Evolutionary conservation across 2,797 vertebrate species (phyloP).

Genomic region (Otolemur crassicaudatus): DNA sequence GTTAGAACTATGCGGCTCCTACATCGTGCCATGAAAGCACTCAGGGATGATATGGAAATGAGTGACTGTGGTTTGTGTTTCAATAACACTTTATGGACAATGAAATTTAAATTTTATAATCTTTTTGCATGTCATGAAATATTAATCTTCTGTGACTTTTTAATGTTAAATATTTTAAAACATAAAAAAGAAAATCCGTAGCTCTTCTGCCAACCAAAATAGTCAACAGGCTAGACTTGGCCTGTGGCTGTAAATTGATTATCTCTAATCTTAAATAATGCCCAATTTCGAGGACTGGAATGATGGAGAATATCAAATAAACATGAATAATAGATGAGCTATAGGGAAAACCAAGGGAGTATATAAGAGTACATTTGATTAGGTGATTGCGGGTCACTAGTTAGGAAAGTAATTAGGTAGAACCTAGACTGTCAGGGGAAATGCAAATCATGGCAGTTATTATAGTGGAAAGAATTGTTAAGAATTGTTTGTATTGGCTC

Average conservation of each 20-base stretch:
- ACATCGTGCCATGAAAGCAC: not conserved
- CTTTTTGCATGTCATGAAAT: not conserved
- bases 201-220: not conserved
- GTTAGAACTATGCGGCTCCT: not conserved
- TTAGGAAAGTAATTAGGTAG: not conserved
- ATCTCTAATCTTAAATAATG: not conserved
- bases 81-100: not conserved
- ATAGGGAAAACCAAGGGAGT: not conserved
- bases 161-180: slow-evolving; percentile 38
- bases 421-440: not conserved
- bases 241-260: not conserved
- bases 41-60: not conserved
- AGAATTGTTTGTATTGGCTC: no score
- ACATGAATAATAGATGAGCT: not conserved
- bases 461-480: not conserved
- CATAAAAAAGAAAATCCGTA: not conserved
- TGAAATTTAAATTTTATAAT: slow-evolving; percentile 43
- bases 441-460: not conserved
- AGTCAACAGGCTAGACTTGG: not conserved
- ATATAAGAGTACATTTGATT: not conserved
- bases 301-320: not conserved
- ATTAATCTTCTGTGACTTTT: not conserved
- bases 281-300: not conserved
- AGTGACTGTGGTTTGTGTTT: not conserved
- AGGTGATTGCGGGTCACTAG: not conserved